Percentiles rank a stretch among this genome's conserved stretches.
phyloP scores from a whole-genome alignment of 2,888 invertebrate genomes.

The Dolichomitus sp. region DNA sequence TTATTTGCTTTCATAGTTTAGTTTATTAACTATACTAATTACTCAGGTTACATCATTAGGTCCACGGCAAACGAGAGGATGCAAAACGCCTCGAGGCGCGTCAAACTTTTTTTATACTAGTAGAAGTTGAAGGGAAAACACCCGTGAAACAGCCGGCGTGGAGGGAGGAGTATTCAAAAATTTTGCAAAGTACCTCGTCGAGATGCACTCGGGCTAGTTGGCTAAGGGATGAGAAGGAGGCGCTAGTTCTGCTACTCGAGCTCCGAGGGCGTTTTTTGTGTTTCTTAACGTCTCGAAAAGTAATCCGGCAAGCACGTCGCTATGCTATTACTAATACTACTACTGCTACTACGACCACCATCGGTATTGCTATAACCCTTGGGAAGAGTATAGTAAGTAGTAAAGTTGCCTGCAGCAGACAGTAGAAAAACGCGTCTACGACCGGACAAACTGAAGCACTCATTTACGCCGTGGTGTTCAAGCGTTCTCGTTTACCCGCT shows the following conservation, averaged over 20 bases:
- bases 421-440: constrained; percentile 73
- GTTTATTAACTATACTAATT: constrained; percentile 65
- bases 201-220: constrained; percentile 67
- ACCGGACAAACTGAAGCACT: constrained; percentile 71
- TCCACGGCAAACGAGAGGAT: constrained; percentile 27
- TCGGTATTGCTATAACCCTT: constrained; percentile 35
- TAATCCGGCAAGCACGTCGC: constrained; percentile 64
- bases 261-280: constrained; percentile 60
- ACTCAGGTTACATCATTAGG: constrained; percentile 64
- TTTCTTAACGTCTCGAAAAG: constrained; percentile 64
- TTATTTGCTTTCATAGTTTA: constrained; percentile 47
- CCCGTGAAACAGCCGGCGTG: constrained; percentile 15
- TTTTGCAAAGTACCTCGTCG: constrained; percentile 65
- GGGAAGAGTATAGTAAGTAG: constrained; percentile 65
- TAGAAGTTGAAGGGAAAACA: constrained; percentile 32
- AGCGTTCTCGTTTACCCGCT: constrained; percentile 19
- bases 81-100: constrained; percentile 46
- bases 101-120: constrained; percentile 57
- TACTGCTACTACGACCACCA: constrained; percentile 16
- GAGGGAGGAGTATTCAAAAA: constrained; percentile 61
- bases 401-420: constrained; percentile 71
- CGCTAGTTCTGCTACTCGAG: constrained; percentile 37
- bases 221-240: constrained; percentile 40
- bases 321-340: constrained; percentile 24
- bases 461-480: constrained; percentile 71